phyloP scores from a whole-genome alignment of 2,888 invertebrate genomes.

The Cheilosia pagana region DNA sequence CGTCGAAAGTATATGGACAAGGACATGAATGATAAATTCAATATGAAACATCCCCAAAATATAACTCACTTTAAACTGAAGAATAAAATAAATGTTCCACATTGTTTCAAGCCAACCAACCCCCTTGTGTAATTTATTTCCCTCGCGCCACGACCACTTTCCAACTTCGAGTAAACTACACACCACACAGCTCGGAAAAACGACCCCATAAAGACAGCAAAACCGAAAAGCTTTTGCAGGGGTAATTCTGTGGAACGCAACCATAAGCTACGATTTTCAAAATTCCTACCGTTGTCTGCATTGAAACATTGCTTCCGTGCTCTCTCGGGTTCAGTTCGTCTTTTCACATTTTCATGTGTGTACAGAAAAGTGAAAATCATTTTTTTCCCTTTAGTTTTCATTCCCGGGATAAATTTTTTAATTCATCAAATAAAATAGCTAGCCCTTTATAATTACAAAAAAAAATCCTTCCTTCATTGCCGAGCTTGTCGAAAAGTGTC shows the following conservation, averaged over 20 bases:
- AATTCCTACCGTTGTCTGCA: conserved; percentile 50
- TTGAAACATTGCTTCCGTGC: conserved; percentile 62
- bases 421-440: conserved; percentile 1
- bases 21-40: too few relatives aligned
- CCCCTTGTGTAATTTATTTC: too few relatives aligned
- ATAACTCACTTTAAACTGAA: not conserved
- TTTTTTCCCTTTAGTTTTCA: conserved; percentile 1
- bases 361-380: conserved; percentile 30
- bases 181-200: conserved; percentile 3
- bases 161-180: conserved; percentile 1
- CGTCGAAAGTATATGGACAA: too few relatives aligned
- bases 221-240: conserved; percentile 26
- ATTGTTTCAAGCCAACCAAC: not conserved
- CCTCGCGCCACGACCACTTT: not conserved
- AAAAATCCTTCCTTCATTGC: not conserved
- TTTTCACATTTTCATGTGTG: conserved; percentile 64
- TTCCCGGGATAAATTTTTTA: conserved; percentile 13
- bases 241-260: conserved; percentile 43
- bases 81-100: not conserved
- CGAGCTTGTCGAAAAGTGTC: conserved; percentile 19
- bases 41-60: too few relatives aligned
- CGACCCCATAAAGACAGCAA: not conserved
- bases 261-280: conserved; percentile 11
- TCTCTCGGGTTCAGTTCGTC: conserved; percentile 55
- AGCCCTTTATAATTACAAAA: not conserved